Evolutionary conservation across 2,888 invertebrate species (phyloP).

Genomic region (Axea sp.): DNA sequence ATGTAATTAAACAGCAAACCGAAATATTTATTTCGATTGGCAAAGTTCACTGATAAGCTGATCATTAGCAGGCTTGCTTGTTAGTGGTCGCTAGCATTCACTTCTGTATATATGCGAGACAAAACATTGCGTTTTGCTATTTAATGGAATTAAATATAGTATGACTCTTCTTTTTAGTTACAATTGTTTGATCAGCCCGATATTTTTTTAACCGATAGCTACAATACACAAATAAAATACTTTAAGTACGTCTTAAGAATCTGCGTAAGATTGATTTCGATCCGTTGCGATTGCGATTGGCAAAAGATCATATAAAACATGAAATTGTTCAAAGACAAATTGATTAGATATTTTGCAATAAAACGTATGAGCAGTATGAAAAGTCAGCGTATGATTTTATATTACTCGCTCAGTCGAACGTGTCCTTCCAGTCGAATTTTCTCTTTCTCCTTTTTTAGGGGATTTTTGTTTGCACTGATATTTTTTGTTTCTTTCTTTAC

Average conservation of each 20-base stretch:
- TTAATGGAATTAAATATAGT: conserved; percentile 31
- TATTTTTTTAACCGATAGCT: conserved; percentile 10
- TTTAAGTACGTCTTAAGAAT: conserved; percentile 29
- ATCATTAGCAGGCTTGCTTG: no score
- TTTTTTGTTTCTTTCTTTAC: not conserved
- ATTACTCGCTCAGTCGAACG: not conserved
- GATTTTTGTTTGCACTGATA: not conserved
- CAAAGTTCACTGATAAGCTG: no score
- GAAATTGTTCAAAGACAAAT: conserved; percentile 42
- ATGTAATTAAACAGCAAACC: conserved; percentile 41
- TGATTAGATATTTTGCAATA: conserved; percentile 57
- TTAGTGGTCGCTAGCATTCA: not conserved
- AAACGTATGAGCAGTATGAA: conserved; percentile 47
- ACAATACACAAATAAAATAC: conserved; percentile 22
- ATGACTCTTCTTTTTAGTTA: conserved; percentile 15
- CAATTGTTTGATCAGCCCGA: conserved; percentile 22
- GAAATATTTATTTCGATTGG: conserved; percentile 18
- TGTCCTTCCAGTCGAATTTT: conserved; percentile 14
- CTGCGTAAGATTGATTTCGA: conserved; percentile 26
- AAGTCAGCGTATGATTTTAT: conserved; percentile 15
- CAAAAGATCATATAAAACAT: conserved; percentile 6
- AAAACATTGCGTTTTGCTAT: conserved; percentile 47
- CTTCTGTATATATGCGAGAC: conserved; percentile 9
- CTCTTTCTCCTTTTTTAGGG: conserved; percentile 2
- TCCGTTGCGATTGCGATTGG: conserved; percentile 35